Base-by-base conservation (phyloP, 1,140 invertebrate species). In the Colletes latitarsis region DNA sequence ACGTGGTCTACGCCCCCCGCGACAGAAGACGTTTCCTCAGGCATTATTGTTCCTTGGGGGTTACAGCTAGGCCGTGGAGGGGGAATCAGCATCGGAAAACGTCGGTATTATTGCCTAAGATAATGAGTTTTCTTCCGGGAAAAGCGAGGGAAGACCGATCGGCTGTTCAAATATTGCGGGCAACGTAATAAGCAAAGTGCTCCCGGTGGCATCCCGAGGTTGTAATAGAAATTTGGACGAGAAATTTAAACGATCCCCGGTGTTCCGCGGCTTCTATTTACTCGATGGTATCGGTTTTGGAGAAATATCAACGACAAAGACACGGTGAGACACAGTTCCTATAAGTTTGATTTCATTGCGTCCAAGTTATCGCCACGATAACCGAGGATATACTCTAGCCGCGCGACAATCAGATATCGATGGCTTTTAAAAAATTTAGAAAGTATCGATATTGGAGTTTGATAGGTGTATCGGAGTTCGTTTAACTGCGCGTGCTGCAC, bases 41-140 rank as follows among this genome's bases (percentile, higher is more conserved):
- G 73, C 83, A n/a, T 85, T 85, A 85, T 85, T 85, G 84, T 68
- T 82, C 78, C 73, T 84, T 49, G 15, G 83, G 70, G 83, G 58
- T 49, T 30, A 30, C 30, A 30, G 30, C 57, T 15, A 12, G n/a
- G 41, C 10, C 43, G 12, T 49, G 21, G 49, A 10, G 43, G 39
- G 30, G n/a, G 57, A 57, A n/a, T 39, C 10, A 21, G 39, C 39
- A 58, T 68, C 82, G 82, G 15, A 78, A 84, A 74, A 84, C 79
- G 70, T 62, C 46, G 81, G 62, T 70, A 83, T 86, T 86, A 86
- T 85, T 86, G 85, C 76, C 84, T 60, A 74, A 82, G 85, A 85
- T 86, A 86, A 86, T 86, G 83, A 86, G 83, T 86, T 83, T 85
- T 76, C 76, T 75, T 79, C 62, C 21, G 71, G 17, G 80, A 60